A percentile compares a stretch with the other conserved stretches of the same genome.
These are phyloP conservation scores for Mimas tiliae DNA, from an alignment of 2,888 invertebrate species.

Conservation along the genomic window DNA sequence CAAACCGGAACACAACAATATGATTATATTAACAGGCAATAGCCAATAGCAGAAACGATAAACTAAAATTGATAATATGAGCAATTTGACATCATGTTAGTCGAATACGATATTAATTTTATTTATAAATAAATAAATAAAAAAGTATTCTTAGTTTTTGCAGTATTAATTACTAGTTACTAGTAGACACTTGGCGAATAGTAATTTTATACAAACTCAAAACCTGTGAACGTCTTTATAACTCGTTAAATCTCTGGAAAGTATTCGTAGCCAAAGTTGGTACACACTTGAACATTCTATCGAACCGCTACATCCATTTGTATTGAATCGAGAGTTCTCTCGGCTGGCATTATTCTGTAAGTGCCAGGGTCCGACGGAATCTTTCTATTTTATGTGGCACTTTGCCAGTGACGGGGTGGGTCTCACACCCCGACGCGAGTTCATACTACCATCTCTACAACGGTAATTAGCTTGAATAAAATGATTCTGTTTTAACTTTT, in stretches of 20 bases:
- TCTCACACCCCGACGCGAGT: not conserved
- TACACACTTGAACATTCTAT: constrained; percentile 12
- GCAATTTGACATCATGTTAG: too few species aligned
- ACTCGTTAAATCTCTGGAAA: not conserved
- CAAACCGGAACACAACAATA: too few species aligned
- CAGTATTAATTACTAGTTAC: too few species aligned
- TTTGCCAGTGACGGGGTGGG: constrained; percentile 17
- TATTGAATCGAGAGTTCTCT: constrained; percentile 19
- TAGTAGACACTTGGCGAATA: too few species aligned
- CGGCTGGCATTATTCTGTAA: constrained; percentile 6
- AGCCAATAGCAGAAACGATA: too few species aligned
- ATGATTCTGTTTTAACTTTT: not conserved
- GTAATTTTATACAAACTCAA: too few species aligned
- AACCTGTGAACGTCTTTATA: not conserved
- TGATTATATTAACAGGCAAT: too few species aligned
- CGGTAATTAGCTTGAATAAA: constrained; percentile 4
- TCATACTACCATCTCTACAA: not conserved
- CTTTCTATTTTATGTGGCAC: constrained; percentile 22
- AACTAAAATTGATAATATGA: too few species aligned
- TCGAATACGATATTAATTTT: too few species aligned
- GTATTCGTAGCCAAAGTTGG: not conserved
- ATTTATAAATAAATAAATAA: too few species aligned
- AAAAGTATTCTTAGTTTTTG: too few species aligned
- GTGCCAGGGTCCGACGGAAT: constrained; percentile 21
- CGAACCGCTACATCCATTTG: constrained; percentile 9